These are phyloP conservation scores for Ophion slaviceki DNA, from an alignment of 2,888 invertebrate genomes.

Conservation along the genomic window DNA sequence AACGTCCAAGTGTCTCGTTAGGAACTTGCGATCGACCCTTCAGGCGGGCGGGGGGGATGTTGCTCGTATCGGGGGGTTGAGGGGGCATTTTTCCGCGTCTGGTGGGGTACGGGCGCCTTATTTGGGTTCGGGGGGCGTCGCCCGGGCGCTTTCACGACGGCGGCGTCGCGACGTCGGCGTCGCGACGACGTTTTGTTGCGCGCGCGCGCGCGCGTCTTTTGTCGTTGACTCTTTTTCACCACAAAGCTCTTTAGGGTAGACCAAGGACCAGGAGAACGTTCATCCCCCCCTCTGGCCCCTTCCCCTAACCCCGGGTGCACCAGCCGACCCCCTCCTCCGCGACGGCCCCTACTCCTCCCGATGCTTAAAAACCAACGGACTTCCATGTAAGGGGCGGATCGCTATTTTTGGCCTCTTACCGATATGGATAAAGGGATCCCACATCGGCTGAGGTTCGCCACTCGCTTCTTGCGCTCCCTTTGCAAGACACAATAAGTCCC, in stretches of 20 bases:
- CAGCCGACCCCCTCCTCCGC: too few relatives aligned
- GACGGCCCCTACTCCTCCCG: conserved; percentile 41
- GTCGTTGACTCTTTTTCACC: conserved; percentile 34
- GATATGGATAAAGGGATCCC: conserved; percentile 83
- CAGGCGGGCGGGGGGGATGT: conserved; percentile 8
- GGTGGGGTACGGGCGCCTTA: conserved; percentile 78
- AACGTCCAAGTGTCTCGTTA: conserved; percentile 45
- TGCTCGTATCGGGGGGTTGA: conserved; percentile 33
- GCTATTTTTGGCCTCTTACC: conserved; percentile 82
- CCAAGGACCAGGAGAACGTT: conserved; percentile 68
- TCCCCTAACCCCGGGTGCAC: too few relatives aligned
- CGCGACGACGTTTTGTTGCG: conserved; percentile 44
- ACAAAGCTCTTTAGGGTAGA: conserved; percentile 67
- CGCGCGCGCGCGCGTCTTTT: conserved; percentile 16
- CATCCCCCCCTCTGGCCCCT: conserved; percentile 71
- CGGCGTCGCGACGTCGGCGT: too few relatives aligned
- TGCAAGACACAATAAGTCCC: conserved; percentile 77
- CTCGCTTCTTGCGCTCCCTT: conserved; percentile 80
- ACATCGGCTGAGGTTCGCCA: conserved; percentile 80
- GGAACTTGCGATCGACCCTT: conserved; percentile 8
- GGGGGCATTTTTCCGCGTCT: conserved; percentile 24
- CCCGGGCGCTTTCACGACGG: conserved; percentile 61
- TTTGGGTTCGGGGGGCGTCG: conserved; percentile 81
- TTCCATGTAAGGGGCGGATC: conserved; percentile 83
- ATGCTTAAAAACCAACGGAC: conserved; percentile 74